A percentile compares a stretch with the other conserved stretches of the same genome.
phyloP scores from a whole-genome alignment of 2,797 vertebrate species.

The Gouania willdenowi region DNA sequence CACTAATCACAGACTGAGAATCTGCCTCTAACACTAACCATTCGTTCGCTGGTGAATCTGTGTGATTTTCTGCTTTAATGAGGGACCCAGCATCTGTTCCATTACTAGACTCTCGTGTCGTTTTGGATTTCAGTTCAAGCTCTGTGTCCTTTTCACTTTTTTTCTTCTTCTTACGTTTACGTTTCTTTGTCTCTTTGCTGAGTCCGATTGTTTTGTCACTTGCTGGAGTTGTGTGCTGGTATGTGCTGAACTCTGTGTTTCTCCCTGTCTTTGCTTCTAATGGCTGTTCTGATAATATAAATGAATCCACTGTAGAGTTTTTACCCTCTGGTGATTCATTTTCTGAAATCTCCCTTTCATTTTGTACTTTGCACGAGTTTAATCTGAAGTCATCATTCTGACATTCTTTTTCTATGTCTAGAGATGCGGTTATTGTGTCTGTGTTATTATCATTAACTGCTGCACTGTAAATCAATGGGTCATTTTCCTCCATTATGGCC shows the following conservation, averaged over 20 bases:
- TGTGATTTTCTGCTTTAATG: conserved; percentile 3
- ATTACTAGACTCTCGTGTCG: conserved; percentile 6
- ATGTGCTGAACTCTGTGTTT: conserved; percentile 11
- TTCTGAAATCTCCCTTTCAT: conserved; percentile 6
- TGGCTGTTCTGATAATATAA: conserved; percentile 7
- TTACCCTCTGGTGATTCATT: neutral
- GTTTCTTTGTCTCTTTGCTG: conserved; percentile 46
- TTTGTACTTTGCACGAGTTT: conserved; percentile 1
- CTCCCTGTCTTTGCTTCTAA: conserved; percentile 8
- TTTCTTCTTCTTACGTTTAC: conserved; percentile 57
- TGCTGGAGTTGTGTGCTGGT: conserved; percentile 1
- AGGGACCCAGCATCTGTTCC: conserved; percentile 6
- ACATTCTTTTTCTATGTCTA: conserved; percentile 12
- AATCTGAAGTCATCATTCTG: neutral
- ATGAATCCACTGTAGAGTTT: conserved; percentile 14
- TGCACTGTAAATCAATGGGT: neutral
- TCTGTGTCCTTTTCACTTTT: conserved; percentile 23
- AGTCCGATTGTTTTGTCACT: conserved; percentile 12
- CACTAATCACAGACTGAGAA: conserved; percentile 10
- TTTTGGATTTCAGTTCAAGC: conserved; percentile 2
- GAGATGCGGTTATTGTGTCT: conserved; percentile 1
- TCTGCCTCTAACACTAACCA: conserved; percentile 17
- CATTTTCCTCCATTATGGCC: conserved; percentile 7
- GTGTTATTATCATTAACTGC: conserved; percentile 1
- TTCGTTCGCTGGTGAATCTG: conserved; percentile 11